Evolutionary conservation across 2,797 vertebrate species (phyloP).

Genomic region (Lepilemur septentrionalis): DNA sequence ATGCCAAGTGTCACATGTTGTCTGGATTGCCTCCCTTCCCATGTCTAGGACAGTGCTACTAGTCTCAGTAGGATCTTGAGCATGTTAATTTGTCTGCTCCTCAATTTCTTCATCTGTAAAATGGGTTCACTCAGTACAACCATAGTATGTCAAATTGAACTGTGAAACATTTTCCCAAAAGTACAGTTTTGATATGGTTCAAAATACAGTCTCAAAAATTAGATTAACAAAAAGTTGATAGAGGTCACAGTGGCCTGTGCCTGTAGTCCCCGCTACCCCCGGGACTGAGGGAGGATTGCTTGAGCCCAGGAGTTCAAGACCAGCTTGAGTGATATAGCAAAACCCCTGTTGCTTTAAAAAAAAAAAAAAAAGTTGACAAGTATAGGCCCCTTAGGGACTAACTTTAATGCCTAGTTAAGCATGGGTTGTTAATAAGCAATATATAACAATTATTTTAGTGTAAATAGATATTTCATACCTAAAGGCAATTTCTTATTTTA

Average conservation of each 20-base stretch:
- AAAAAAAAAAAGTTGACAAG: background rate
- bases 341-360: background rate
- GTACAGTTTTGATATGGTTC: background rate
- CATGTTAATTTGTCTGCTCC: background rate
- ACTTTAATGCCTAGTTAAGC: conserved; percentile 22
- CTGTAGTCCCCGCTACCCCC: background rate
- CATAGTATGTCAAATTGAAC: background rate
- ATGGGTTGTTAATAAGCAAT: conserved; percentile 14
- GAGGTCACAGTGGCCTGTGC: background rate
- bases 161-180: background rate
- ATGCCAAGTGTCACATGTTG: too few species aligned
- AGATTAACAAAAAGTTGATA: background rate
- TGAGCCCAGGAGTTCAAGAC: background rate
- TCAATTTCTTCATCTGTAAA: background rate
- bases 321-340: background rate
- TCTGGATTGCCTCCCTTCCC: background rate
- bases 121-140: background rate
- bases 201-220: background rate
- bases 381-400: background rate
- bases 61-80: background rate
- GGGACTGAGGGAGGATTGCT: background rate
- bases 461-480: background rate
- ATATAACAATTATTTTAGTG: background rate
- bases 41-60: background rate
- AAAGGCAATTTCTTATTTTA: background rate